Evolutionary conservation across 2,797 vertebrate species (phyloP).

Genomic region (Spinibarbus caldwelli): DNA sequence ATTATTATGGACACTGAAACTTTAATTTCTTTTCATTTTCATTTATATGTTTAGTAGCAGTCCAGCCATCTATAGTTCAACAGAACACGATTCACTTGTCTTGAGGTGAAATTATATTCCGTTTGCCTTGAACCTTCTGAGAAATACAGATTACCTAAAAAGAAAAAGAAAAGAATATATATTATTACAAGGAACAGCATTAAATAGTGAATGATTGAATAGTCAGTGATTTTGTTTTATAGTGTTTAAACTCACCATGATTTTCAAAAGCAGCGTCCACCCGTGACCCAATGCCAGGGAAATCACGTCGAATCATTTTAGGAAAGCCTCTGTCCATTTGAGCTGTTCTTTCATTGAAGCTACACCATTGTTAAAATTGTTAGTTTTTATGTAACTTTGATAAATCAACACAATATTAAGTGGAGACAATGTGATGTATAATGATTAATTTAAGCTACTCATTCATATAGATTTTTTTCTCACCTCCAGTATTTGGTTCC

Average conservation of each 20-base stretch:
- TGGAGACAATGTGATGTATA: no score
- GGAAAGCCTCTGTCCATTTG: no score
- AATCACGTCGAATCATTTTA: no score
- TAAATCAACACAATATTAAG: no score
- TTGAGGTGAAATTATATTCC: conserved; percentile 65
- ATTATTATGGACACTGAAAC: neutral
- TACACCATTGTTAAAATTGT: no score
- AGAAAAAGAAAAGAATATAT: neutral
- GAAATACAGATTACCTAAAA: conserved; percentile 75
- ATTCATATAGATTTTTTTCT: conserved; percentile 32
- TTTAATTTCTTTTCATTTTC: neutral
- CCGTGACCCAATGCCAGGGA: no score
- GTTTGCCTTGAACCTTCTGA: conserved; percentile 72
- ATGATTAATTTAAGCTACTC: neutral
- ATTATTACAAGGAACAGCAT: neutral
- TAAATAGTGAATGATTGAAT: neutral
- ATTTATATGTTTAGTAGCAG: conserved; percentile 70
- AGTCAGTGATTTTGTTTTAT: no score
- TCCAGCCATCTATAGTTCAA: conserved; percentile 77
- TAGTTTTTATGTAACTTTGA: no score
- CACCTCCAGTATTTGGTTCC: conserved; percentile 82
- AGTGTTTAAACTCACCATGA: no score
- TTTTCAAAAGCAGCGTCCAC: no score
- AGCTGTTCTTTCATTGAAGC: no score
- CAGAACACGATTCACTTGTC: conserved; percentile 64